Percentiles rank a stretch among this genome's conserved stretches.
These are phyloP conservation scores for Ceratina japonica DNA, from an alignment of 1,140 invertebrate species.

Conservation along the genomic window DNA sequence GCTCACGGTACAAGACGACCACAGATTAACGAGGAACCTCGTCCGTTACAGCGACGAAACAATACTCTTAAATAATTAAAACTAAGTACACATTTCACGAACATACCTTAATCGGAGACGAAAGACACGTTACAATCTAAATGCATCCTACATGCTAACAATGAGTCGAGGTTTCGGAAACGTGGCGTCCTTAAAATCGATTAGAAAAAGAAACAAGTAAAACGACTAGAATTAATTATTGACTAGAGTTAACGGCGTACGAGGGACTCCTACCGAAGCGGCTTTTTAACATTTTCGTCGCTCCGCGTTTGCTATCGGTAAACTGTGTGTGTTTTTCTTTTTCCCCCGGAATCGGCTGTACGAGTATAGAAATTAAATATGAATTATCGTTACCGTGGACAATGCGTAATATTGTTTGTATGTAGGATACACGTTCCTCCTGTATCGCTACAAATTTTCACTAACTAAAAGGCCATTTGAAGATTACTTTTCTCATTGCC, in stretches of 20 bases:
- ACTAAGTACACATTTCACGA: constrained; percentile 49
- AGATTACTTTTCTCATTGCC: constrained; percentile 62
- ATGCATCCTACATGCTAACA: constrained; percentile 52
- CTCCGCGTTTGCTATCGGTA: neutral
- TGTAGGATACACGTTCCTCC: constrained; percentile 64
- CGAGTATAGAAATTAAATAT: constrained; percentile 24
- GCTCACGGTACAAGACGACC: too few relatives aligned
- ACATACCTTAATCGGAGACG: constrained; percentile 29
- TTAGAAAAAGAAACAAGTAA: constrained; percentile 51
- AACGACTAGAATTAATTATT: constrained; percentile 72
- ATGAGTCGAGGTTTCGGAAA: constrained; percentile 10
- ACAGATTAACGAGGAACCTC: too few relatives aligned
- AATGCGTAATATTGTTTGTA: constrained; percentile 59
- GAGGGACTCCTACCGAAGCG: constrained; percentile 42
- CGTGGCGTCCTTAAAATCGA: constrained; percentile 46
- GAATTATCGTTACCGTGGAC: constrained; percentile 23
- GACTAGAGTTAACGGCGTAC: constrained; percentile 71
- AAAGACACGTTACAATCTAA: constrained; percentile 45
- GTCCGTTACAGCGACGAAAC: too few relatives aligned
- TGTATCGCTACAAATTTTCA: constrained; percentile 64
- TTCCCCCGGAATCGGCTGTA: neutral
- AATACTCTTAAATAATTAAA: constrained; percentile 24
- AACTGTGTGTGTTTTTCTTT: neutral
- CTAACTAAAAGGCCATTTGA: constrained; percentile 69
- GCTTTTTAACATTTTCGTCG: constrained; percentile 32